Evolutionary conservation across 2,888 invertebrate genomes (phyloP).

Genomic region (Empis livida): DNA sequence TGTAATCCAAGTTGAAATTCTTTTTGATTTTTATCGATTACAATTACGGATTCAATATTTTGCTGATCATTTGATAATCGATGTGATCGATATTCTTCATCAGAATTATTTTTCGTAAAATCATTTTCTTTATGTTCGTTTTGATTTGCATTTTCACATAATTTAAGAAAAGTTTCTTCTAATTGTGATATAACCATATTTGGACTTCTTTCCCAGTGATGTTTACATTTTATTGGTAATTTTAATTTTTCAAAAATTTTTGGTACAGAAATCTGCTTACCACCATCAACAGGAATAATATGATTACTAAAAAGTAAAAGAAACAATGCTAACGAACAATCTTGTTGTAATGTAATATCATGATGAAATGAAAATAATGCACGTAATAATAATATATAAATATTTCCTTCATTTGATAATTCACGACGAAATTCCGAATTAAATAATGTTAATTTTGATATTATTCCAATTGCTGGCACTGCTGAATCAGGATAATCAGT

Average conservation of each 20-base stretch:
- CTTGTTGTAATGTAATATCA: constrained; percentile 20
- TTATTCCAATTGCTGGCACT: constrained; percentile 24
- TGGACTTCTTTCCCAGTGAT: constrained; percentile 8
- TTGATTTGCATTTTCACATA: background rate
- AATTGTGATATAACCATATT: constrained; percentile 3
- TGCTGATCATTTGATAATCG: too few relatives aligned
- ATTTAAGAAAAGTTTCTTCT: constrained; percentile 7
- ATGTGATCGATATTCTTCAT: too few relatives aligned
- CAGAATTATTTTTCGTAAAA: too few relatives aligned
- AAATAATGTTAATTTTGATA: constrained; percentile 22
- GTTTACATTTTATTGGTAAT: constrained; percentile 21
- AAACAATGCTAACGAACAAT: constrained; percentile 24
- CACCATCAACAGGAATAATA: constrained; percentile 14
- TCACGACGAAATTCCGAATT: constrained; percentile 20
- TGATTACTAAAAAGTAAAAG: constrained; percentile 21
- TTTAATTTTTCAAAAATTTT: constrained; percentile 14
- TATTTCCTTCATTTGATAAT: constrained; percentile 19
- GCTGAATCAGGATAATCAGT: constrained; percentile 20
- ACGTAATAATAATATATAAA: constrained; percentile 23
- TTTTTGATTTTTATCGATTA: too few relatives aligned
- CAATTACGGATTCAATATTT: constrained; percentile 1
- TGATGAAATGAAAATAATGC: constrained; percentile 21
- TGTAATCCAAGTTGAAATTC: background rate
- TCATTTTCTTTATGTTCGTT: too few relatives aligned
- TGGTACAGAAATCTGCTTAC: constrained; percentile 16